These are phyloP conservation scores for Tapirus terrestris DNA, from an alignment of 2,113 vertebrate genomes.

Conservation along the genomic window DNA sequence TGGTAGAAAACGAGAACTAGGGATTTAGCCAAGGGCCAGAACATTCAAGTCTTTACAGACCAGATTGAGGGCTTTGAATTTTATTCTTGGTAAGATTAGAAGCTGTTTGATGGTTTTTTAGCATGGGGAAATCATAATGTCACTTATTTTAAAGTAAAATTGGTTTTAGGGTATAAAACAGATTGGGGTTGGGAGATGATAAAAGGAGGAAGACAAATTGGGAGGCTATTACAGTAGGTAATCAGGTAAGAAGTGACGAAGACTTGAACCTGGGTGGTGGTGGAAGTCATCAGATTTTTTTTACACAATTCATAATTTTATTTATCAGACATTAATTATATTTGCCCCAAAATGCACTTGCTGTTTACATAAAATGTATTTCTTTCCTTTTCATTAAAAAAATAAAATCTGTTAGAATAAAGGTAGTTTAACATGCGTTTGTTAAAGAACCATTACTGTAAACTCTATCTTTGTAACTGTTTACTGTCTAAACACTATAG, in stretches of 20 bases:
- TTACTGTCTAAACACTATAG: not conserved
- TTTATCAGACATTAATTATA: constrained; percentile 42
- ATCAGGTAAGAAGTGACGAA: not conserved
- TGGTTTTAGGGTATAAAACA: not conserved
- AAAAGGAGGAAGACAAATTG: not conserved
- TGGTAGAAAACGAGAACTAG: not conserved
- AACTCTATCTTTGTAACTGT: not conserved
- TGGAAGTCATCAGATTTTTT: not conserved
- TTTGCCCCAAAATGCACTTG: constrained; percentile 30
- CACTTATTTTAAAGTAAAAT: not conserved
- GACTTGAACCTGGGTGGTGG: not conserved
- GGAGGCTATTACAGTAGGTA: not conserved
- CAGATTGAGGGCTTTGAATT: not conserved
- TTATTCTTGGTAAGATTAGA: not conserved
- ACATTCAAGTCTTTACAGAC: not conserved
- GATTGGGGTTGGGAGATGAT: not conserved
- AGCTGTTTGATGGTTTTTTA: not conserved
- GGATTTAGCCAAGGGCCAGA: not conserved
- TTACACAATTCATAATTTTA: constrained; percentile 32
- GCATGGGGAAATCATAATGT: not conserved
- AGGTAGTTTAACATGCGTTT: constrained; percentile 12
- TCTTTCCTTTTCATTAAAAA: constrained; percentile 26
- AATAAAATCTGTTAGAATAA: constrained; percentile 27
- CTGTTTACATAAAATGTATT: constrained; percentile 5
- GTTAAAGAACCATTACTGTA: not conserved